Evolutionary conservation across 2,113 vertebrate species (phyloP).

Genomic region (Hypomesus transpacificus): DNA sequence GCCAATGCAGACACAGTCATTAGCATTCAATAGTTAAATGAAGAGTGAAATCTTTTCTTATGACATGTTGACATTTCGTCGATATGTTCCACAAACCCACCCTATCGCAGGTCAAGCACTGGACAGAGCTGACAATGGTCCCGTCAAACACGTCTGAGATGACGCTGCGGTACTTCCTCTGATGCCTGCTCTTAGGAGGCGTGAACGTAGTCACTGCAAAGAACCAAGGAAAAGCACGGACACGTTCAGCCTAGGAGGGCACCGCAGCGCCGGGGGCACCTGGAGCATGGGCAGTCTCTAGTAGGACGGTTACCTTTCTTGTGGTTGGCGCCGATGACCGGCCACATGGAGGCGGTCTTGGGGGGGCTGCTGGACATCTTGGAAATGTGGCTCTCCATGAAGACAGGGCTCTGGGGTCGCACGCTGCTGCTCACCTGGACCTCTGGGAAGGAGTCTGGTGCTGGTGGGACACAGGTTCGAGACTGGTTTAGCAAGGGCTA

Average conservation of each 20-base stretch:
- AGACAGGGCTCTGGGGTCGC: conserved; percentile 73
- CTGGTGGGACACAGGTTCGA: conserved; percentile 19
- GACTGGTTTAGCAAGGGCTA: not conserved
- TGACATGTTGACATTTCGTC: not conserved
- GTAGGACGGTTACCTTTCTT: conserved; percentile 83
- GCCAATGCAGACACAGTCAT: conserved; percentile 18
- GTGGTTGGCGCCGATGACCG: conserved; percentile 76
- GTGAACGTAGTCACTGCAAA: conserved; percentile 68
- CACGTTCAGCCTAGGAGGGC: not conserved
- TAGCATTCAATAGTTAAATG: too few species aligned
- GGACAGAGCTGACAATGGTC: conserved; percentile 94
- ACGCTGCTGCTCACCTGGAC: conserved; percentile 79
- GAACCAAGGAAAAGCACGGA: conserved; percentile 35
- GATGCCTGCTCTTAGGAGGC: conserved; percentile 86
- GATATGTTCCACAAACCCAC: conserved; percentile 55
- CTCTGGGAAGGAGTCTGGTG: conserved; percentile 81
- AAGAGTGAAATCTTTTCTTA: too few species aligned
- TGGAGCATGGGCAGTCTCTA: too few species aligned
- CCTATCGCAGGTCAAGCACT: conserved; percentile 96
- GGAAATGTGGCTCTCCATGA: conserved; percentile 70
- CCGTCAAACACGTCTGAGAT: conserved; percentile 98
- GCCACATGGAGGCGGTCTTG: conserved; percentile 79
- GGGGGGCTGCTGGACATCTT: conserved; percentile 49
- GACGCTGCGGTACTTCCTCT: conserved; percentile 91
- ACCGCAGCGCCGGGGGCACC: not conserved